A percentile compares a stretch with the other conserved stretches of the same genome.
These are phyloP conservation scores for Anoura caudifer DNA, from an alignment of 2,113 vertebrate species.

Conservation along the genomic window DNA sequence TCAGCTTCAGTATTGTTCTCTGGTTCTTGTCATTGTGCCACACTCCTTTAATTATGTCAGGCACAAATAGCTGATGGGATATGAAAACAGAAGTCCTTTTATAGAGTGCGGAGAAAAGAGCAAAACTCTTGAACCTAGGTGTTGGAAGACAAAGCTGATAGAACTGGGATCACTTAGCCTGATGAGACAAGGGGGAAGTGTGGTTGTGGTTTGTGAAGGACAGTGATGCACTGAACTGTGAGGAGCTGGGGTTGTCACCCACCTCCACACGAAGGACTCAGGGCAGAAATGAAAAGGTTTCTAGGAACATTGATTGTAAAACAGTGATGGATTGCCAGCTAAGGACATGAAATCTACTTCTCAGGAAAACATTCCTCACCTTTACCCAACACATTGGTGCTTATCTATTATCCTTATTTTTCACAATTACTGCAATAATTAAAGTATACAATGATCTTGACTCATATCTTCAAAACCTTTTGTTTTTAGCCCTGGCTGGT, in stretches of 20 bases:
- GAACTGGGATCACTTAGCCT: background rate
- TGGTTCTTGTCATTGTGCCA: background rate
- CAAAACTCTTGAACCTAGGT: background rate
- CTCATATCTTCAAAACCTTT: background rate
- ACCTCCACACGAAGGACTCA: background rate
- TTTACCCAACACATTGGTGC: rapidly evolving
- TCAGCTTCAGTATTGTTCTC: background rate
- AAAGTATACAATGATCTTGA: background rate
- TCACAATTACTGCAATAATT: background rate
- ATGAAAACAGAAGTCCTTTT: background rate
- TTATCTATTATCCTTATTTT: background rate
- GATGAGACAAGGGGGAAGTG: background rate
- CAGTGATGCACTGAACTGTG: background rate
- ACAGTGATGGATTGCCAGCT: background rate
- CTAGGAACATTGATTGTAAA: background rate
- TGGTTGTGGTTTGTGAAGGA: background rate
- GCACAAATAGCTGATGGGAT: background rate
- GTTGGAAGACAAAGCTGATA: background rate
- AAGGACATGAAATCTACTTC: background rate
- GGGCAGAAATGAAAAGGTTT: background rate
- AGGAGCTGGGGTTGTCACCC: background rate
- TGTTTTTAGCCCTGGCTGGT: background rate
- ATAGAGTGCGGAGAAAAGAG: background rate
- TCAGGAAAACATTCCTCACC: background rate
- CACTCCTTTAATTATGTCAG: background rate